Conservation (phyloP, 2,888 invertebrate genomes). For the Acronicta aceris region DNA sequence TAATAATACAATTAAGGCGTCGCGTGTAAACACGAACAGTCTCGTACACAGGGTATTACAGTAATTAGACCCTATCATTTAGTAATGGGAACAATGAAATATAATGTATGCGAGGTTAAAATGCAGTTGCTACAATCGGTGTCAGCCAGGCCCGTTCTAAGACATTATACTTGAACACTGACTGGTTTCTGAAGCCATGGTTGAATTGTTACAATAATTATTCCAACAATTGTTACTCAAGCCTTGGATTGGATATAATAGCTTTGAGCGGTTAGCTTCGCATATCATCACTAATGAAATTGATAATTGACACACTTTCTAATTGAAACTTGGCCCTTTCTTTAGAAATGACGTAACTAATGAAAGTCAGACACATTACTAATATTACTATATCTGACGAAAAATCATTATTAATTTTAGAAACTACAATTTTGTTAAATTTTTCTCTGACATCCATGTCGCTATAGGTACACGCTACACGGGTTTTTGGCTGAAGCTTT, state of each 20-base stretch:
- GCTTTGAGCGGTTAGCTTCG: constrained; percentile 18
- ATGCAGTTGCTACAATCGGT: constrained; percentile 72
- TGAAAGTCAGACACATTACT: constrained; percentile 16
- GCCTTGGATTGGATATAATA: constrained; percentile 40
- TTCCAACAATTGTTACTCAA: constrained; percentile 56
- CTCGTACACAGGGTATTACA: constrained; percentile 70
- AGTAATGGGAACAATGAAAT: constrained; percentile 83
- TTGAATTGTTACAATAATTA: constrained; percentile 59
- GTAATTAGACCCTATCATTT: constrained; percentile 84
- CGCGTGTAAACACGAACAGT: constrained; percentile 70
- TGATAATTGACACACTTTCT: constrained; percentile 33
- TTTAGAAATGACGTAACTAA: constrained; percentile 4
- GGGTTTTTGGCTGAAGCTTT: no score
- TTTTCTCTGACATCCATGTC: no score
- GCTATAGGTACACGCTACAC: no score
- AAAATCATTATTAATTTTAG: neutral
- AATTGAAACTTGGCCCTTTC: constrained; percentile 17
- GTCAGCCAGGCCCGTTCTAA: constrained; percentile 67
- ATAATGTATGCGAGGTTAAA: constrained; percentile 76
- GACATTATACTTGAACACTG: constrained; percentile 54
- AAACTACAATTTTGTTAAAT: no score
- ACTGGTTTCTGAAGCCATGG: constrained; percentile 57
- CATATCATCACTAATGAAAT: constrained; percentile 26
- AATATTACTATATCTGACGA: neutral
- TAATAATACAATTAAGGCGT: constrained; percentile 61